phyloP scores from a whole-genome alignment of 2,113 vertebrate species.

The Urocynchramus pylzowi region DNA sequence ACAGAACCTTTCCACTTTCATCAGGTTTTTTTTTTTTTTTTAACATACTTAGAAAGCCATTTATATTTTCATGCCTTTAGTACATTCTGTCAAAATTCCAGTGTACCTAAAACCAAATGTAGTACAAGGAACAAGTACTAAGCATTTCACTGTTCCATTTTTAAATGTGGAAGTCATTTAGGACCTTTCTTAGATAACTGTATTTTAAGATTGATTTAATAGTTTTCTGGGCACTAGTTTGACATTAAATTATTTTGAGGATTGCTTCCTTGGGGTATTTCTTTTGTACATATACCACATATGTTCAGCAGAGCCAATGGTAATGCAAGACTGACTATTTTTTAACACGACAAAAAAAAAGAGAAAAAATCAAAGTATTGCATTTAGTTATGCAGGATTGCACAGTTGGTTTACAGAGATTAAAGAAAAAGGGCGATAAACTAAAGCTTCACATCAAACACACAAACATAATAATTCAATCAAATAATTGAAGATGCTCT shows the following conservation, averaged over 20 bases:
- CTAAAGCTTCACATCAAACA: neutral
- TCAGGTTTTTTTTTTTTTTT: neutral
- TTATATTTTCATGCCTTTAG: neutral
- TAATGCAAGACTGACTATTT: neutral
- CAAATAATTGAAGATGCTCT: neutral
- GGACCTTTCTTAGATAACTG: neutral
- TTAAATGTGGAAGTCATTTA: neutral
- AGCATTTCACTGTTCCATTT: neutral
- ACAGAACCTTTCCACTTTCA: neutral
- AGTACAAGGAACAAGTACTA: neutral
- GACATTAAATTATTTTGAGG: neutral
- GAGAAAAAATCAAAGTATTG: neutral
- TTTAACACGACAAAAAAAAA: neutral
- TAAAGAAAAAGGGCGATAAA: rapidly evolving
- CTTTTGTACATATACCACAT: neutral
- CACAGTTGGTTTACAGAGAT: neutral
- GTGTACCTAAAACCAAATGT: neutral
- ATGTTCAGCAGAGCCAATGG: neutral
- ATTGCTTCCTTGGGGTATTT: neutral
- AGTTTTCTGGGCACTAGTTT: neutral
- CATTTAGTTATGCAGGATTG: neutral
- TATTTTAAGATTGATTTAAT: neutral
- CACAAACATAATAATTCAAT: neutral
- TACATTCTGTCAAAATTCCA: neutral
- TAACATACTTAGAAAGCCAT: neutral